Base-by-base conservation (phyloP, 2,797 vertebrate genomes). In the Sebastes iracundus region DNA sequence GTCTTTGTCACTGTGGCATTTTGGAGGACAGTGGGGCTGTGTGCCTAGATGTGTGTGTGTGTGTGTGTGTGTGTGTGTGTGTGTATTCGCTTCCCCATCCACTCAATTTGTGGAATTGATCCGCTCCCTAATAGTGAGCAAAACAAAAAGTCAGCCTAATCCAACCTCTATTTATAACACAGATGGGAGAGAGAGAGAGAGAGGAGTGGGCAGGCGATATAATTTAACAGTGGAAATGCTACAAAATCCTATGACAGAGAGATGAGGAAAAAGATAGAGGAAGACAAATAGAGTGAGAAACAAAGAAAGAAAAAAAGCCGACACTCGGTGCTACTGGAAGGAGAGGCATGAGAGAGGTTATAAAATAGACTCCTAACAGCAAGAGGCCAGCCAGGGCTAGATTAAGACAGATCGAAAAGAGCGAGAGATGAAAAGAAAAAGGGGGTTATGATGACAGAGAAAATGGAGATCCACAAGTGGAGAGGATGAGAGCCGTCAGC, bases 91-190 rank as follows among this genome's bases (percentile, higher is more conserved):
- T 59, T 91, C 88, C 88, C 88, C 68, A 64, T 93, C 84, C 83
- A 68, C 89, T 91, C 89, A 92, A 92, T 94, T 93, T 93, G 90
- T 75, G 74, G 85, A 90, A 91, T 93, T 92, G 92, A 94, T 93
- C 93, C 60, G 33, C 84, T 90, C 80, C 79, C 84, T 92, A 88
- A 90, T 84, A 84, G 82, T 85, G 84, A 90, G 83, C 76, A 83
- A 90, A 93, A 92, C 81, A 88, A 89, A 90, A 90, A 88, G 81
- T 87, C 84, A 10, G 60, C 80, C 79, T 90, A 88, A 92, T 90
- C 88, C 87, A 80, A 75, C 64, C 78, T 76, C 79, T 91, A 86
- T 91, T 92, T 83, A 83, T 84, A 81, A 81, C 77, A 71, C 77
- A 65, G 82, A 87, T 60, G 55, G 79, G 72, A 74, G 77, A 64